Evolutionary conservation across 2,113 vertebrate genomes (phyloP), one percentile per base, ranked within the genome.

Genomic region (Oreochromis aureus): DNA sequence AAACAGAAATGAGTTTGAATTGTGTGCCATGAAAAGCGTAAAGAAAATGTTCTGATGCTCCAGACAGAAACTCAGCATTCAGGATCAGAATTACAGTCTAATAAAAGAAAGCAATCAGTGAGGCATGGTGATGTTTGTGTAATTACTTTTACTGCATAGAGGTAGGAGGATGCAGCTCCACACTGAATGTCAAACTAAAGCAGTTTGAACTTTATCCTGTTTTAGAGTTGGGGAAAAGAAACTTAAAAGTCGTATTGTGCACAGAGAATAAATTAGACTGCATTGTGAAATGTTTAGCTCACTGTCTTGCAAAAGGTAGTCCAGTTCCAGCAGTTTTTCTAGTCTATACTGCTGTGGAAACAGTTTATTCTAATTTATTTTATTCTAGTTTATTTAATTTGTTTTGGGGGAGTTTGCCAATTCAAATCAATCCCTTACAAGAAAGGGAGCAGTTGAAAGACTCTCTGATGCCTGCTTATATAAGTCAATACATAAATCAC

Each of bases 341-440:
- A 51, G 16, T 34, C 73, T 51, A 51, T 76, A 76, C 44, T 48
- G 6, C 69, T 73, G 41, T 46, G 41, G 22, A 73, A 18, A 66
- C 6, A 66, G 34, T 66, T 36, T 66, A n/a, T n/a, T 66, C 61
- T 7, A n/a, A n/a, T 36, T 7, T 12, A n/a, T 36, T 66, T 66
- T 66, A 46, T 76, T 46, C 59, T 63, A 18, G 59, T n/a, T 10
- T 18, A 46, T 18, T 46, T 46, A 16, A 73, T 22, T 46, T 46
- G 3, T 71, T 44, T 66, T 39, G 3, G 2, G 0, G 0, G 3
- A 10, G 27, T 0, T 39, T 36, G 9, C 44, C 71, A 76, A 51
- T 48, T 76, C 24, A 76, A 76, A 76, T 48, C 18, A 15, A 76
- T 18, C 71, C 44, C 44, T 73, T 73, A 27, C 6, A 48, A 19